Percentiles rank a stretch among this genome's conserved stretches.
These are phyloP conservation scores for Caenorhabditis doughertyi DNA, from an alignment of 2,888 invertebrate species.

Conservation along the genomic window DNA sequence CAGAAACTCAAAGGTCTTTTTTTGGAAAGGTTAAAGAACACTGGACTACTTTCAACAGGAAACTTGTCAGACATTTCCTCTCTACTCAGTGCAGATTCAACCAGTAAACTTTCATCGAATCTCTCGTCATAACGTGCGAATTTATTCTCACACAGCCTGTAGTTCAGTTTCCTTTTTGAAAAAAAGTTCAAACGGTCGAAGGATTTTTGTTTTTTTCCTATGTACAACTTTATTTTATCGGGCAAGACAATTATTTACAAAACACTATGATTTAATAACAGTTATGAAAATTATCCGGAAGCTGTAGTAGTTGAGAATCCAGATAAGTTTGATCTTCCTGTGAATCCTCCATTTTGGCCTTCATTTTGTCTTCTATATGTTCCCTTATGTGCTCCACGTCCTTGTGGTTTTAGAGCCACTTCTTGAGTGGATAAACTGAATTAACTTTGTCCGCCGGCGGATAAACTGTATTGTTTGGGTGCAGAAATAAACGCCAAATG, in stretches of 20 bases:
- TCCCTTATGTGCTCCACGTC: slow-evolving; percentile 15
- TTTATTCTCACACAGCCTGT: not conserved
- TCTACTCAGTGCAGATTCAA: not conserved
- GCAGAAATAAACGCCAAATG: slow-evolving; percentile 18
- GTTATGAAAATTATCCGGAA: slow-evolving; percentile 23
- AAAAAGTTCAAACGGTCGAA: not conserved
- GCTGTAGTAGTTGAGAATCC: slow-evolving; percentile 21
- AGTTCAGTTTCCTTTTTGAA: not conserved
- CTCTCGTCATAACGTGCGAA: not conserved
- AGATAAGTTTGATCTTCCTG: slow-evolving; percentile 29
- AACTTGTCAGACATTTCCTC: slow-evolving; percentile 10
- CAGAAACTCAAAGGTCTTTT: not conserved
- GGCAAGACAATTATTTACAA: slow-evolving; percentile 45
- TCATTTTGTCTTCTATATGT: not conserved
- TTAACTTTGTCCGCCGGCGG: too few species aligned
- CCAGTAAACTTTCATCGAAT: slow-evolving; percentile 15
- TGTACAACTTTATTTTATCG: not conserved
- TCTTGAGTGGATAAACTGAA: too few species aligned
- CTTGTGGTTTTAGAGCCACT: slow-evolving; percentile 9
- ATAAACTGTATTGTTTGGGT: not conserved
- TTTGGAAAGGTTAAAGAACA: slow-evolving; percentile 1
- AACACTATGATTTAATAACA: not conserved
- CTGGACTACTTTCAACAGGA: not conserved
- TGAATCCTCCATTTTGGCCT: slow-evolving; percentile 16
- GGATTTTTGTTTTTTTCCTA: not conserved